Conservation (phyloP, 2,113 vertebrate species). For the Mugil cephalus region DNA sequence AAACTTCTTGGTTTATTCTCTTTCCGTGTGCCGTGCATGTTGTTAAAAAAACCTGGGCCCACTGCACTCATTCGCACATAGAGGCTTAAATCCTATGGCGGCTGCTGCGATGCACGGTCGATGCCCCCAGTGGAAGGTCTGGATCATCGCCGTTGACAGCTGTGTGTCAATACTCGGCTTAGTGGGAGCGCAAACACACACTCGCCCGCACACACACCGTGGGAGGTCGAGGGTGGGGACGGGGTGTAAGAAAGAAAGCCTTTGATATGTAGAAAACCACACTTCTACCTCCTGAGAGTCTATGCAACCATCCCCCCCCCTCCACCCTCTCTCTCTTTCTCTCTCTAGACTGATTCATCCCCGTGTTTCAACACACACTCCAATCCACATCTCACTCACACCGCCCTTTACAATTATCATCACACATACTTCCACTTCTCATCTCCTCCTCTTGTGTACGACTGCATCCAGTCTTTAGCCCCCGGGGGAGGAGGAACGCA, state of each 20-base stretch:
- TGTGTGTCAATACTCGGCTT: constrained; percentile 60
- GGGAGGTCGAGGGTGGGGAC: constrained; percentile 82
- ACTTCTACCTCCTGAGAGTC: constrained; percentile 49
- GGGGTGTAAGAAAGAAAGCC: constrained; percentile 49
- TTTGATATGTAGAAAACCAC: constrained; percentile 79
- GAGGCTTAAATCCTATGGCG: constrained; percentile 27
- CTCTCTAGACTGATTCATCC: constrained; percentile 34
- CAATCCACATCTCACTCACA: constrained; percentile 31
- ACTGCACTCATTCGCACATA: constrained; percentile 1
- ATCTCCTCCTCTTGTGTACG: background rate
- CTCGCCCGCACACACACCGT: constrained; percentile 71
- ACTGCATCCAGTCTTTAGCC: background rate
- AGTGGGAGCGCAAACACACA: constrained; percentile 49
- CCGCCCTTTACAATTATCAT: background rate
- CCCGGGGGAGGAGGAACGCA: background rate
- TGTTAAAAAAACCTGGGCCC: background rate
- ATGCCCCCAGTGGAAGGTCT: constrained; percentile 33
- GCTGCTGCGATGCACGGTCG: constrained; percentile 16
- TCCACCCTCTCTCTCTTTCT: too few species aligned
- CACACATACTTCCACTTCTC: constrained; percentile 16
- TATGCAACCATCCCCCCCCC: constrained; percentile 19
- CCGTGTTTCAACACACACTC: constrained; percentile 25
- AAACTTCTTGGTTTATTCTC: too few species aligned
- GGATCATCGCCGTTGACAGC: constrained; percentile 62
- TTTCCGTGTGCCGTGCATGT: too few species aligned